These are phyloP conservation scores for Origma solitaria DNA, from an alignment of 2,113 vertebrate genomes.

Conservation along the genomic window DNA sequence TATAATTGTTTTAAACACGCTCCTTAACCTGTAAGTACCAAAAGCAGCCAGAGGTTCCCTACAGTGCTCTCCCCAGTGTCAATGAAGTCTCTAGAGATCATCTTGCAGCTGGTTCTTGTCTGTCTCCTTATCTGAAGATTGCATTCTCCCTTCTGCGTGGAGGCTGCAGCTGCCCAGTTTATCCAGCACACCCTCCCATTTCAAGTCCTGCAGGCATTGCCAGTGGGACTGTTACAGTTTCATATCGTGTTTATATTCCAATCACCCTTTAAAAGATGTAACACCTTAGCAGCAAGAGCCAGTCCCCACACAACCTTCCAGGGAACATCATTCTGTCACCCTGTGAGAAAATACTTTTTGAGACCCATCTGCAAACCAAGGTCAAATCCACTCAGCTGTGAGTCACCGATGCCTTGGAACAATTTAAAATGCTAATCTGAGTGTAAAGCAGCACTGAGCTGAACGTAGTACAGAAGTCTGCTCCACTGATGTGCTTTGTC, in stretches of 20 bases:
- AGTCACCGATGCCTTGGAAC: fast-evolving
- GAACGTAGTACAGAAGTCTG: fast-evolving
- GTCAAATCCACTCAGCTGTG: background rate
- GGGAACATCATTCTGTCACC: background rate
- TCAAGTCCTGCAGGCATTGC: background rate
- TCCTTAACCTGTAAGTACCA: background rate
- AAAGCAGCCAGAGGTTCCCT: background rate
- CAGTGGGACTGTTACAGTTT: background rate
- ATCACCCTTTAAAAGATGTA: background rate
- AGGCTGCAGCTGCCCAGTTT: background rate
- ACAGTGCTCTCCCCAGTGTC: fast-evolving
- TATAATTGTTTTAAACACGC: background rate
- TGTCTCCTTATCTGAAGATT: background rate
- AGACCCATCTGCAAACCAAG: background rate
- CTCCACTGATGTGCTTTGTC: background rate
- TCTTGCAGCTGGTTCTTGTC: background rate
- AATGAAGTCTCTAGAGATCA: background rate
- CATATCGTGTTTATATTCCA: background rate
- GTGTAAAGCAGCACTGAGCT: fast-evolving
- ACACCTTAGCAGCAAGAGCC: background rate
- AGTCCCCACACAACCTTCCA: background rate
- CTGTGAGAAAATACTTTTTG: background rate
- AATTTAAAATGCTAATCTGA: background rate
- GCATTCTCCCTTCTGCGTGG: fast-evolving
- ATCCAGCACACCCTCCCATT: background rate